Percentiles rank a stretch among this genome's conserved stretches.
phyloP scores from a whole-genome alignment of 2,888 invertebrate species.

The Dynastes hyllus region DNA sequence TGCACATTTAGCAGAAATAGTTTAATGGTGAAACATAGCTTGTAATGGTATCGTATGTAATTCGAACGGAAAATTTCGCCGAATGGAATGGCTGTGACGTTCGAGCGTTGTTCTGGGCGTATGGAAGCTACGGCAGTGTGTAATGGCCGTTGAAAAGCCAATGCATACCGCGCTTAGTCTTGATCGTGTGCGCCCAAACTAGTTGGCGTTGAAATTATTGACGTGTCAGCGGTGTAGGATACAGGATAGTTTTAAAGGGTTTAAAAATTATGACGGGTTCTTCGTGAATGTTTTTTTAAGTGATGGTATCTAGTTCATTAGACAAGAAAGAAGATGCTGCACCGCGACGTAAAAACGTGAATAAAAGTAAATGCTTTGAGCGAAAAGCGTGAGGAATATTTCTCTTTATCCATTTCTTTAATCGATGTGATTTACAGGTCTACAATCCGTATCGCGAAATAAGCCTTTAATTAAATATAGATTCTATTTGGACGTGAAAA shows the following conservation, averaged over 20 bases:
- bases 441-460: slow-evolving; percentile 58
- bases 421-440: slow-evolving; percentile 44
- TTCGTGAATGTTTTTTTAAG: slow-evolving; percentile 55
- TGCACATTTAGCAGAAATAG: slow-evolving; percentile 39
- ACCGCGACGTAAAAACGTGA: slow-evolving; percentile 53
- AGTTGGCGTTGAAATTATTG: slow-evolving; percentile 59
- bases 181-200: slow-evolving; percentile 53
- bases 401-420: slow-evolving; percentile 20
- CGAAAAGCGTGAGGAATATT: slow-evolving; percentile 7
- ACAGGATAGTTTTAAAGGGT: too few species aligned
- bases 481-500: slow-evolving; percentile 86
- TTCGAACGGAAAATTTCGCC: slow-evolving; percentile 42
- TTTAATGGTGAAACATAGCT: slow-evolving; percentile 16
- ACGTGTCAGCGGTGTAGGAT: slow-evolving; percentile 57
- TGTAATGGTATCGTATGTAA: slow-evolving; percentile 12
- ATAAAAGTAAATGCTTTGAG: slow-evolving; percentile 54
- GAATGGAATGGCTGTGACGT: slow-evolving; percentile 31
- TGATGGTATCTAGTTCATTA: slow-evolving; percentile 60
- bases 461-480: slow-evolving; percentile 79
- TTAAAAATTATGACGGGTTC: slow-evolving; percentile 52
- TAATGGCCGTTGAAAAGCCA: slow-evolving; percentile 53
- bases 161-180: slow-evolving; percentile 49
- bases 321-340: slow-evolving; percentile 55
- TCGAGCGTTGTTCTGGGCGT: slow-evolving; percentile 62
- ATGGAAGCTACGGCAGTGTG: slow-evolving; percentile 59